Percentiles rank a stretch among this genome's conserved stretches.
phyloP scores from a whole-genome alignment of 1,140 invertebrate genomes.

The Varroa destructor region DNA sequence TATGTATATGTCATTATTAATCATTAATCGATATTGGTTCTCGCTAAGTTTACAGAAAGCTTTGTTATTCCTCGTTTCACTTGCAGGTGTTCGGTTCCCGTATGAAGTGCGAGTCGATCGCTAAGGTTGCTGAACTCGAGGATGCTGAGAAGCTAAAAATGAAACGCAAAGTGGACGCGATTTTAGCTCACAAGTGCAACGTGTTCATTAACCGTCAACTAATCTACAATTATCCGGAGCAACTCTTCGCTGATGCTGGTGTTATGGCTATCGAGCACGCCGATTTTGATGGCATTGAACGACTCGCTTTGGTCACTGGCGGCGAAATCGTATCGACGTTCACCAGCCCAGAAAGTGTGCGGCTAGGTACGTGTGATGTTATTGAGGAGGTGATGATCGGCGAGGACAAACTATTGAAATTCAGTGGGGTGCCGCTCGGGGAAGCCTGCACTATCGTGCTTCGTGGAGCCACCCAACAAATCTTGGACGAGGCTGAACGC shows the following conservation, averaged over 20 bases:
- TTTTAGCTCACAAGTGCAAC: constrained; percentile 85
- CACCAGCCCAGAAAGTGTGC: constrained; percentile 77
- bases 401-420: constrained; percentile 86
- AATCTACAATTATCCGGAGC: constrained; percentile 99
- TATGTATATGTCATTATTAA: too few relatives aligned
- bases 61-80: constrained; percentile 31
- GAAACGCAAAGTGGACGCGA: constrained; percentile 98
- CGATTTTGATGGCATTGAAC: constrained; percentile 97
- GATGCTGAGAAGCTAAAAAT: constrained; percentile 97
- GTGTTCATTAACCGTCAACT: constrained; percentile 98
- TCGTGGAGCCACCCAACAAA: constrained; percentile 96
- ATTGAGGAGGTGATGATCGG: constrained; percentile 98
- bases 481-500: constrained; percentile 94
- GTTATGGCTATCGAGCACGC: constrained; percentile 99
- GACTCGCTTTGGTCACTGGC: constrained; percentile 84
- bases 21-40: too few relatives aligned
- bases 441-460: constrained; percentile 95
- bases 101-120: constrained; percentile 91
- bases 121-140: constrained; percentile 96
- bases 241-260: constrained; percentile 93
- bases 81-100: constrained; percentile 76
- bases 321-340: constrained; percentile 99
- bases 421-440: constrained; percentile 82
- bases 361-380: constrained; percentile 80
- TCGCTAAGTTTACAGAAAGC: too few relatives aligned